These are phyloP conservation scores for Megamerina dolium DNA, from an alignment of 2,888 invertebrate genomes.

Conservation along the genomic window DNA sequence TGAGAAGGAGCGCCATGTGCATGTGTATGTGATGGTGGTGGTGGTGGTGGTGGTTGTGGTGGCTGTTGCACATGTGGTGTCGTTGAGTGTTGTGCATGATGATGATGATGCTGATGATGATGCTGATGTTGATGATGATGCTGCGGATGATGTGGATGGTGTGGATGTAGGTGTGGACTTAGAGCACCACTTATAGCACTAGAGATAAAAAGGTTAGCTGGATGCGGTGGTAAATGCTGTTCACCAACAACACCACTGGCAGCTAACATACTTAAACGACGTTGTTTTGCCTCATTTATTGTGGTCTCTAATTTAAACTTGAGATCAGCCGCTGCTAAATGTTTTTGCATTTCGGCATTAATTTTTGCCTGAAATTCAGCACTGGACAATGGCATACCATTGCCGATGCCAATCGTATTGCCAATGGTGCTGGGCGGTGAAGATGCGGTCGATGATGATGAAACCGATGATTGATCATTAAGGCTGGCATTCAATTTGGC, in stretches of 20 bases:
- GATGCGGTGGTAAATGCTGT: slow-evolving; percentile 37
- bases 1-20: slow-evolving; percentile 13
- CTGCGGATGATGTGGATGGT: slow-evolving; percentile 1
- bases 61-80: slow-evolving; percentile 36
- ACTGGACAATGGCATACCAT: slow-evolving; percentile 20
- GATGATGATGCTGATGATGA: no score
- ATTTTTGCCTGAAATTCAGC: slow-evolving; percentile 46
- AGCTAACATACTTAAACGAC: slow-evolving; percentile 27
- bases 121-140: slow-evolving; percentile 20
- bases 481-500: slow-evolving; percentile 27
- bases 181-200: slow-evolving; percentile 6
- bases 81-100: no score
- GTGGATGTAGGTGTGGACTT: slow-evolving; percentile 8
- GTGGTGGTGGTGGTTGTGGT: slow-evolving; percentile 25
- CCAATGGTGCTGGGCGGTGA: slow-evolving; percentile 30
- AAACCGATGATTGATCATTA: slow-evolving; percentile 36
- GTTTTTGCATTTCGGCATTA: slow-evolving; percentile 47
- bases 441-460: slow-evolving; percentile 36
- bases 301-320: slow-evolving; percentile 44
- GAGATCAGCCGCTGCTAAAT: slow-evolving; percentile 43
- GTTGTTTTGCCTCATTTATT: slow-evolving; percentile 38
- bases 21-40: slow-evolving; percentile 14
- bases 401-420: slow-evolving; percentile 8
- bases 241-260: slow-evolving; percentile 30
- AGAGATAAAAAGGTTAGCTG: slow-evolving; percentile 33